phyloP scores from a whole-genome alignment of 2,888 invertebrate species.

The Phalangium opilio region DNA sequence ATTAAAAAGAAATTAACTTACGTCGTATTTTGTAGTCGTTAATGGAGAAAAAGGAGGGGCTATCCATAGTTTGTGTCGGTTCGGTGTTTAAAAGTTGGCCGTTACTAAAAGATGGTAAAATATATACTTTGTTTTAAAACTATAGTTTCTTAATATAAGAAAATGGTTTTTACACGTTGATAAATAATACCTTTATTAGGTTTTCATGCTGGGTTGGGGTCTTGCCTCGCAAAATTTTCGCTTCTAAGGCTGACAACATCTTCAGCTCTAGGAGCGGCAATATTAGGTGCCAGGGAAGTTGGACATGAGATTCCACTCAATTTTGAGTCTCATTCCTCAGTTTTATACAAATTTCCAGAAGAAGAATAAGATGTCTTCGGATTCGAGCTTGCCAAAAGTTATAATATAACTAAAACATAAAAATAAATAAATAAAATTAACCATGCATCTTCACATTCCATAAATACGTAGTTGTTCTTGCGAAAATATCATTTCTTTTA shows the following conservation, averaged over 20 bases:
- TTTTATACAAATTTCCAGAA: no score
- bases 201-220: slow-evolving; percentile 16
- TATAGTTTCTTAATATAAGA: not conserved
- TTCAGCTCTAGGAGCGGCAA: slow-evolving; percentile 71
- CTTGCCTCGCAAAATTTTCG: slow-evolving; percentile 39
- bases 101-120: slow-evolving; percentile 48
- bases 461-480: no score
- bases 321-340: slow-evolving; percentile 26
- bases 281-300: slow-evolving; percentile 58
- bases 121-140: not conserved
- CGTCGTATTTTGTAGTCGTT: slow-evolving; percentile 39
- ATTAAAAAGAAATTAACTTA: no score
- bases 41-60: slow-evolving; percentile 38
- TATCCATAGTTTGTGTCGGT: slow-evolving; percentile 76
- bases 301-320: slow-evolving; percentile 48
- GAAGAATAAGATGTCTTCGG: no score
- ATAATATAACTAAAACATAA: no score
- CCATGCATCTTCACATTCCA: no score
- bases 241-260: slow-evolving; percentile 54
- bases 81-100: slow-evolving; percentile 92
- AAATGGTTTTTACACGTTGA: not conserved
- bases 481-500: no score
- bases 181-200: slow-evolving; percentile 5
- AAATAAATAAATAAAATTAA: no score
- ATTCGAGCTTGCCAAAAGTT: no score